A percentile compares a stretch with the other conserved stretches of the same genome.
Evolutionary conservation across 2,888 invertebrate species (phyloP).

Genomic region (Holacanthella duospinosa): DNA sequence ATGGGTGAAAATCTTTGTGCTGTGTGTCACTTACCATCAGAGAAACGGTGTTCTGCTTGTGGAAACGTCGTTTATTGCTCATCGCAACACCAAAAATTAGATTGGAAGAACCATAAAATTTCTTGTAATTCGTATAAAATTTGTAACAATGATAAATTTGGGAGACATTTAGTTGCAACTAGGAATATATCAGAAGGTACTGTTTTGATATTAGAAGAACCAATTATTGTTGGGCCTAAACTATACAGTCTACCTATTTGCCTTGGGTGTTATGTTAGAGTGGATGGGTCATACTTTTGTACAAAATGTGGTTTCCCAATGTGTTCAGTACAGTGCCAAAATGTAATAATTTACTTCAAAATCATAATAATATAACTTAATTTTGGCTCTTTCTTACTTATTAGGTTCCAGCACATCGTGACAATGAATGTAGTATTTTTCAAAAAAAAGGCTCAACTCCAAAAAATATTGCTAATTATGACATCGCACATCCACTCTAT

Average conservation of each 20-base stretch:
- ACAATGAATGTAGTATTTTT: conserved; percentile 54
- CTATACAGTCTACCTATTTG: conserved; percentile 62
- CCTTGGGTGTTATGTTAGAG: conserved; percentile 58
- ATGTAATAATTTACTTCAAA: neutral
- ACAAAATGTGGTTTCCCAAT: conserved; percentile 55
- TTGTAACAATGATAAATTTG: conserved; percentile 40
- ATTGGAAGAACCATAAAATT: conserved; percentile 63
- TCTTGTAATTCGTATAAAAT: conserved; percentile 50
- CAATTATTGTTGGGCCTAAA: conserved; percentile 61
- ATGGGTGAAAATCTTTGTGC: neutral
- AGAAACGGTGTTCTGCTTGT: conserved; percentile 55
- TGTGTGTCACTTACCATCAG: neutral
- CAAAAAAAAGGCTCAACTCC: conserved; percentile 28
- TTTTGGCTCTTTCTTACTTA: neutral
- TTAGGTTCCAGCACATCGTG: conserved; percentile 47
- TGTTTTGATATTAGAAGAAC: conserved; percentile 58
- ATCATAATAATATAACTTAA: neutral
- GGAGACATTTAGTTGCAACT: conserved; percentile 59
- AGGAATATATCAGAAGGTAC: conserved; percentile 59
- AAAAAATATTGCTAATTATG: conserved; percentile 1
- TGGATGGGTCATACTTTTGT: conserved; percentile 4
- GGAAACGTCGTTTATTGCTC: conserved; percentile 60
- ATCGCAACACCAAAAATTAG: conserved; percentile 60
- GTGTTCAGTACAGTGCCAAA: conserved; percentile 51
- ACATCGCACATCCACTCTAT: conserved; percentile 41